phyloP scores from a whole-genome alignment of 2,797 vertebrate species.

The Hozukius guyotensis region DNA sequence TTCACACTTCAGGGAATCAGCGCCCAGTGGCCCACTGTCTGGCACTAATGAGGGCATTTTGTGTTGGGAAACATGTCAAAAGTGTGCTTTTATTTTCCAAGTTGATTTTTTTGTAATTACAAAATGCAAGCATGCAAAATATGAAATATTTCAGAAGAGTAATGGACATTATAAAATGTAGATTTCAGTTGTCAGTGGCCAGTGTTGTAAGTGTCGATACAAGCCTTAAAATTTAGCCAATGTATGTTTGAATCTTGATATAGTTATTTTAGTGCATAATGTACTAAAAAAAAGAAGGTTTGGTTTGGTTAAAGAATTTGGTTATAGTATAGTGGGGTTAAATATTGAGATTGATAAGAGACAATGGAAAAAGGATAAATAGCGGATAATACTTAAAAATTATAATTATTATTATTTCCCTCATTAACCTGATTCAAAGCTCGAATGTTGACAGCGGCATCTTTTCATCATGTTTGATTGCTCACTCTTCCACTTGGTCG shows the following conservation, averaged over 20 bases:
- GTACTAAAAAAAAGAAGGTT: too few relatives aligned
- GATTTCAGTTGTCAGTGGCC: not conserved
- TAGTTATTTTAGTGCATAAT: not conserved
- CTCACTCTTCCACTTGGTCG: conserved; percentile 15
- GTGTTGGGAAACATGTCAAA: conserved; percentile 22
- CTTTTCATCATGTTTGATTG: conserved; percentile 36
- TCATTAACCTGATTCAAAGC: not conserved
- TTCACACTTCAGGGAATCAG: conserved; percentile 54
- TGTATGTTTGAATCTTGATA: not conserved
- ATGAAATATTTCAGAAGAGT: not conserved
- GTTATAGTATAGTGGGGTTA: not conserved
- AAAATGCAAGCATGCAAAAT: not conserved
- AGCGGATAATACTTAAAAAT: not conserved
- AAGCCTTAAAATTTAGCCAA: too few relatives aligned
- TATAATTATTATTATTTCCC: not conserved
- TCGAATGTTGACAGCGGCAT: conserved; percentile 10
- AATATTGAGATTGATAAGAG: not conserved
- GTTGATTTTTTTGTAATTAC: not conserved
- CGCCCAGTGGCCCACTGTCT: conserved; percentile 50
- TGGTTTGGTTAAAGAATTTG: not conserved
- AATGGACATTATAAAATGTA: not conserved
- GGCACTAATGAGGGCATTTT: conserved; percentile 48
- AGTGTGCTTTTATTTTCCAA: conserved; percentile 11
- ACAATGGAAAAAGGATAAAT: conserved; percentile 8
- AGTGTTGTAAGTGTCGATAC: not conserved